Evolutionary conservation across 2,113 vertebrate species (phyloP), one percentile per base, ranked within the genome.

Genomic region (Platycercus adscitus): DNA sequence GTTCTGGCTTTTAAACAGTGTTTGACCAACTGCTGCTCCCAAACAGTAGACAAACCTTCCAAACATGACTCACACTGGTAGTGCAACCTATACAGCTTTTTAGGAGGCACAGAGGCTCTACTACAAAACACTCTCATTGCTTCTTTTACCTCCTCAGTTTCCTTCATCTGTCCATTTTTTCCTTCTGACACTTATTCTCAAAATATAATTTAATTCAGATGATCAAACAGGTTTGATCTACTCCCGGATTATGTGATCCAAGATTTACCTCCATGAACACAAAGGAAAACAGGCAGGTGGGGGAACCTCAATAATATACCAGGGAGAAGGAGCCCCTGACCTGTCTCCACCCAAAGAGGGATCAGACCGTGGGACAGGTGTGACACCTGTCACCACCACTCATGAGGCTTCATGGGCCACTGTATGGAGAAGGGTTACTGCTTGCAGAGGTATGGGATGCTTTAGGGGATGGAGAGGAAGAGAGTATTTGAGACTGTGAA

Each of bases 341-440:
- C 11, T 2, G 3, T 8, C 12, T 79, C 24, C 52, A 53, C 10
- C 50, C 26, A 58, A 17, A 24, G 14, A 68, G 39, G 16, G 11
- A 29, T 47, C 79, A 85, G 49, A 7, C 55, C 1, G 0, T n/a
- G 60, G 13, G 29, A 41, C 1, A 0, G 11, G 18, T 53, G 18
- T 58, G 71, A 44, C 17, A 44, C 19, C 23, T 11, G 25, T 49
- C 79, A 47, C 29, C 35, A 35, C 5, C 11, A 70, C n/a, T 12
- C 79, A 14, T 82, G 3, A 75, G 55, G 37, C 10, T 70, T 41
- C 4, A 0, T 13, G 41, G 55, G 26, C 79, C 21, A 17, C 33
- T 66, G 33, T 13, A 16, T 0, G 12, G 31, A 56, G 39, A 29
- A 24, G 10, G 23, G 17, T 9, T 41, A 52, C 17, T 76, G 37